Conservation (phyloP, 1,140 invertebrate species). For the Conus ventricosus region DNA sequence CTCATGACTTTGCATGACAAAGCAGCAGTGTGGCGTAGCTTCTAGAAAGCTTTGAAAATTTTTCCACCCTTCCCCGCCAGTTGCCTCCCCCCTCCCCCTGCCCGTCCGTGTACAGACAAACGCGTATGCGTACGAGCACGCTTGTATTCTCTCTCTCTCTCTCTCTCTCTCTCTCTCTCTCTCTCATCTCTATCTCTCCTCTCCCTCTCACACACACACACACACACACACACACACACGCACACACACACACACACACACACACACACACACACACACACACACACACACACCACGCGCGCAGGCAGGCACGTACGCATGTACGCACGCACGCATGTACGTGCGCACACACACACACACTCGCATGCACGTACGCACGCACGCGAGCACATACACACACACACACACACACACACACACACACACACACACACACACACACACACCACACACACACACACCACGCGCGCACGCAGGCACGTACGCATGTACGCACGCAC, state of each 20-base stretch:
- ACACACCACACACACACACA: slow-evolving; percentile 1
- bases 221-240: not conserved
- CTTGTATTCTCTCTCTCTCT: not conserved
- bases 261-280: slow-evolving; percentile 10
- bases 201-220: not conserved
- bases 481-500: not conserved
- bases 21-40: too few species aligned
- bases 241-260: not conserved
- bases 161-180: not conserved
- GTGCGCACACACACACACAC: not conserved
- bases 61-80: too few species aligned
- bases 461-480: not conserved
- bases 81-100: too few species aligned
- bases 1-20: too few species aligned
- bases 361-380: not conserved
- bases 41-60: too few species aligned
- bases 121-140: too few species aligned
- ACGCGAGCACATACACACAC: not conserved
- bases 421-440: not conserved
- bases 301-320: not conserved
- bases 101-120: too few species aligned
- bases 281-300: not conserved
- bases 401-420: not conserved
- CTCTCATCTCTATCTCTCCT: not conserved
- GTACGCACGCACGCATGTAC: not conserved